Evolutionary conservation across 2,113 vertebrate species (phyloP).

Genomic region (Geococcyx californianus): DNA sequence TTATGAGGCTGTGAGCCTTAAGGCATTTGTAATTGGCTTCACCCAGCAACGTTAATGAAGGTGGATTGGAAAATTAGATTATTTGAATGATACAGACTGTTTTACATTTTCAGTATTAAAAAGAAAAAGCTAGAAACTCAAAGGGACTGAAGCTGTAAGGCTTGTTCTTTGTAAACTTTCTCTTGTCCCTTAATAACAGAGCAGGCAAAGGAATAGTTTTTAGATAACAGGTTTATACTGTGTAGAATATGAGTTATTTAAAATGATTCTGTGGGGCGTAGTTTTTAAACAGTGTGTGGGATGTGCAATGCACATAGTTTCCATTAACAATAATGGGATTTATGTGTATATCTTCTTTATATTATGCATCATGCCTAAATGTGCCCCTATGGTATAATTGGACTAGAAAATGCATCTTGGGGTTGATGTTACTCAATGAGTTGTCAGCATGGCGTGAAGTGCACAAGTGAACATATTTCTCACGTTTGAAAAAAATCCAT

Average conservation of each 20-base stretch:
- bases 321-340: neutral
- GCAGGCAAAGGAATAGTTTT: slow-evolving; percentile 14
- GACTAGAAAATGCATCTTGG: neutral
- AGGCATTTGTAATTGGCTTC: slow-evolving; percentile 45
- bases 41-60: slow-evolving; percentile 29
- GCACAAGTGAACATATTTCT: neutral
- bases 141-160: neutral
- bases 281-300: slow-evolving; percentile 11
- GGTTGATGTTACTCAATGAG: neutral
- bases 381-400: neutral
- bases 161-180: neutral
- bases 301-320: neutral
- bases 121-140: slow-evolving; percentile 7
- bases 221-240: neutral
- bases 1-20: slow-evolving; percentile 20
- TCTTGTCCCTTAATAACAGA: neutral
- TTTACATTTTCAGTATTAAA: slow-evolving; percentile 26
- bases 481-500: neutral
- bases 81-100: neutral
- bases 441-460: slow-evolving; percentile 1
- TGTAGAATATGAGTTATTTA: slow-evolving; percentile 24
- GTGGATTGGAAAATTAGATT: slow-evolving; percentile 42
- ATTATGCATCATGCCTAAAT: neutral
- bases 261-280: neutral
- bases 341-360: neutral